Evolutionary conservation across 1,140 invertebrate species (phyloP), one percentile per base, ranked within the genome.

Genomic region (Cydia splendana): DNA sequence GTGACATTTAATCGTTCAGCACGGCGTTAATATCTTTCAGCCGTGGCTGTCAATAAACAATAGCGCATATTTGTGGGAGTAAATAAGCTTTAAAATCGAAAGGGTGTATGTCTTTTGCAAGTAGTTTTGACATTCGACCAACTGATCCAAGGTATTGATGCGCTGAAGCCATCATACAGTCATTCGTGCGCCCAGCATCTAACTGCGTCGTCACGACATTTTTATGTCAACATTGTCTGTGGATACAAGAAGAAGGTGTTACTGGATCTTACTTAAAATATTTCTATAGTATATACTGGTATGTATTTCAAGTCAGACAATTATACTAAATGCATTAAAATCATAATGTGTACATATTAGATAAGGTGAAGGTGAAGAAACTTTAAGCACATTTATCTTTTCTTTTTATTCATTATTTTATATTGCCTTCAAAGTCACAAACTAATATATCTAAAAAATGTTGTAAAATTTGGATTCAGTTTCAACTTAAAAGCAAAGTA

Each of bases 151-250:
- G 57, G 57, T 62, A 62, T 62, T 24, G 18, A 24, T 20, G 57
- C 18, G 67, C n/a, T 71, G 15, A n/a, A 24, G 9, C 38, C 30
- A 38, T 71, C 15, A 45, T 71, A 71, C 24, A 38, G 30, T 71
- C 67, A 71, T 71, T 71, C 30, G 67, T n/a, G n/a, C 34, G 34
- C 9, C 30, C 30, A 69, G 28, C 30, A n/a, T 69, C 34, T 71
- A 71, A 71, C 34, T 38, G 67, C 67, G 15, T 71, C 4, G 67
- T 71, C 67, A 71, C 67, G 67, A 71, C 38, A 71, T 69, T 34
- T 71, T 38, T 20, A 38, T 42, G 67, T 71, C 67, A 71, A 71
- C 57, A 62, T 62, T 24, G 9, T n/a, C 18, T 62, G 57, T 62
- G 57, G 18, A 62, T 62, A 62, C n/a, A 62, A 24, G n/a, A n/a